A percentile compares a stretch with the other conserved stretches of the same genome.
phyloP scores from a whole-genome alignment of 2,113 vertebrate species.

The Stictonetta naevosa region DNA sequence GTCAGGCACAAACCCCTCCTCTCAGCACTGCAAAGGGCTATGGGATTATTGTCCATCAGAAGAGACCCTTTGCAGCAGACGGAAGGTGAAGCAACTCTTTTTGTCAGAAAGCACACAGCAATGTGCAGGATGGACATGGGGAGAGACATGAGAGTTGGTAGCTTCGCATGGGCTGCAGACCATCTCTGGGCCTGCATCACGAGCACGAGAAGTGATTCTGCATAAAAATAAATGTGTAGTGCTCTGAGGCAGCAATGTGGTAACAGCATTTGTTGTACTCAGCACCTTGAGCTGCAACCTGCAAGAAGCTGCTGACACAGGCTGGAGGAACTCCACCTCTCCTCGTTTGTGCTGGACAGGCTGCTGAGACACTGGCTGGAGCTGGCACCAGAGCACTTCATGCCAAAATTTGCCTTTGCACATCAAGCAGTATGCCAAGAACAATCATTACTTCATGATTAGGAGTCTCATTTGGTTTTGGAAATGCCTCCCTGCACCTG shows the following conservation, averaged over 20 bases:
- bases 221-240: not conserved
- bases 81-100: no score
- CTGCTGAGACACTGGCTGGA: not conserved
- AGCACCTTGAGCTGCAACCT: not conserved
- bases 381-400: not conserved
- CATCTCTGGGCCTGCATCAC: not conserved
- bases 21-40: not conserved
- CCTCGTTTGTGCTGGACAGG: not conserved
- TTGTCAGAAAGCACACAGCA: not conserved
- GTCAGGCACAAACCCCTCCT: not conserved
- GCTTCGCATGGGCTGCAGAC: rapidly evolving
- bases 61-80: no score
- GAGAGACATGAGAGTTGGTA: not conserved
- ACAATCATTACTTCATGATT: not conserved
- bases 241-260: not conserved
- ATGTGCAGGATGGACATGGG: not conserved
- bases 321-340: not conserved
- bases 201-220: not conserved
- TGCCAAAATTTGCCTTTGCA: not conserved
- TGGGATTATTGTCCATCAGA: rapidly evolving
- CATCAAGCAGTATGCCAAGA: not conserved
- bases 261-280: not conserved
- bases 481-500: conserved; percentile 3
- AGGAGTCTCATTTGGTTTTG: not conserved
- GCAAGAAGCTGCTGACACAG: not conserved